Evolutionary conservation across 2,113 vertebrate species (phyloP).

Genomic region (Malurus elegans): DNA sequence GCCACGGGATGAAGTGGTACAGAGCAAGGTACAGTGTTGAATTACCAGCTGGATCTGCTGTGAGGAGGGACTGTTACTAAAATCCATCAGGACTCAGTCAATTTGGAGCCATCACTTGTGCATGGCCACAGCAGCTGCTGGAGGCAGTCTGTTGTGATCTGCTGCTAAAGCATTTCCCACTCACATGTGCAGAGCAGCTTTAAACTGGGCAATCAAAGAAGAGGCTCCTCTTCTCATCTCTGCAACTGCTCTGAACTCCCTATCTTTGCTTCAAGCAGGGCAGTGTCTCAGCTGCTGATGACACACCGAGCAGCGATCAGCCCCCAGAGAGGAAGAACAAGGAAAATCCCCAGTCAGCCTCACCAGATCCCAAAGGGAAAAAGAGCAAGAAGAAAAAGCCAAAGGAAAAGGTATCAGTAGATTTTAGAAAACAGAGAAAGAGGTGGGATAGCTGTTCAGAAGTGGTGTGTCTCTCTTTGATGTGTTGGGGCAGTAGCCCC

Average conservation of each 20-base stretch:
- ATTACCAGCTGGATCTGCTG: not conserved
- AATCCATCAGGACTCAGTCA: not conserved
- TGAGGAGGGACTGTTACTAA: not conserved
- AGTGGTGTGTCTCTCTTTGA: not conserved
- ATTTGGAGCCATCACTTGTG: not conserved
- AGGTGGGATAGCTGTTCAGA: not conserved
- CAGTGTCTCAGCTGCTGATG: conserved; percentile 85
- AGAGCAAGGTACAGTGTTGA: conserved; percentile 74
- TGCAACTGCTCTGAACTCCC: not conserved
- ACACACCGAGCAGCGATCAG: conserved; percentile 88
- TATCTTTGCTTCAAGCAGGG: conserved; percentile 71
- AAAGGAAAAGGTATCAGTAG: conserved; percentile 82
- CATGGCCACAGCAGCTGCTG: not conserved
- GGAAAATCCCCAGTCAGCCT: conserved; percentile 56
- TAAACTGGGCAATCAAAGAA: not conserved
- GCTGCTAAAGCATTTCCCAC: not conserved
- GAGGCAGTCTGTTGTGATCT: not conserved
- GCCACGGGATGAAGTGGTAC: conserved; percentile 89
- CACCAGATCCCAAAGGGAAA: conserved; percentile 69
- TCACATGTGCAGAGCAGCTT: not conserved
- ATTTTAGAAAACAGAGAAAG: not conserved
- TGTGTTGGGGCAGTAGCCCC: not conserved
- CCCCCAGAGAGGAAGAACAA: conserved; percentile 61
- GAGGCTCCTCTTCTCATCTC: not conserved
- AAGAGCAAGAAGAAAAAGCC: conserved; percentile 75